phyloP scores from a whole-genome alignment of 2,888 invertebrate genomes.

The Seira ritae region DNA sequence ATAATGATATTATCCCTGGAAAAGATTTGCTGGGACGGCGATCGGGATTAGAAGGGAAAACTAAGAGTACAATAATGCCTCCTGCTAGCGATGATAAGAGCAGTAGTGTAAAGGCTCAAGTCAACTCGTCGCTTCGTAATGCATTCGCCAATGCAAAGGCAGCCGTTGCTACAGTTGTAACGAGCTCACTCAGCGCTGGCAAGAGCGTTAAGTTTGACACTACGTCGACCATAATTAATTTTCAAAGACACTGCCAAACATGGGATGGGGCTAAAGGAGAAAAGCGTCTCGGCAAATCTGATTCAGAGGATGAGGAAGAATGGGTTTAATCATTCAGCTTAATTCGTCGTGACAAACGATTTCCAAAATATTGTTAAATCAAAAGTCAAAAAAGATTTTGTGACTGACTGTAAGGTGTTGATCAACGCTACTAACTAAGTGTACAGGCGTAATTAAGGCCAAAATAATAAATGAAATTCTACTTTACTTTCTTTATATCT shows the following conservation, averaged over 20 bases:
- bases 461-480: no score
- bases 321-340: constrained; percentile 60
- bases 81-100: constrained; percentile 17
- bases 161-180: constrained; percentile 2
- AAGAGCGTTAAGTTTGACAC: constrained; percentile 41
- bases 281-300: constrained; percentile 39
- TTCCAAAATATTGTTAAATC: no score
- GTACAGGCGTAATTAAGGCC: no score
- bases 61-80: not conserved
- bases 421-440: no score
- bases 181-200: constrained; percentile 16
- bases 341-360: constrained; percentile 51
- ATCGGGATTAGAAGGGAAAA: not conserved
- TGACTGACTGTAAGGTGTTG: no score
- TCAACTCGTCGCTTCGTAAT: constrained; percentile 35
- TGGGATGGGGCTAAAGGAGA: not conserved
- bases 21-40: constrained; percentile 47
- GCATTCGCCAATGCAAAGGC: no score
- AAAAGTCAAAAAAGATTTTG: no score
- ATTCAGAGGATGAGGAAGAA: constrained; percentile 30
- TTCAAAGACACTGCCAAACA: constrained; percentile 34
- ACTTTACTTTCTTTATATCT: no score
- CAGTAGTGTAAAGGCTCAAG: constrained; percentile 26
- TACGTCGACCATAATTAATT: constrained; percentile 30
- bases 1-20: constrained; percentile 5